These are phyloP conservation scores for Dolomedes plantarius DNA, from an alignment of 2,888 invertebrate genomes.

Conservation along the genomic window DNA sequence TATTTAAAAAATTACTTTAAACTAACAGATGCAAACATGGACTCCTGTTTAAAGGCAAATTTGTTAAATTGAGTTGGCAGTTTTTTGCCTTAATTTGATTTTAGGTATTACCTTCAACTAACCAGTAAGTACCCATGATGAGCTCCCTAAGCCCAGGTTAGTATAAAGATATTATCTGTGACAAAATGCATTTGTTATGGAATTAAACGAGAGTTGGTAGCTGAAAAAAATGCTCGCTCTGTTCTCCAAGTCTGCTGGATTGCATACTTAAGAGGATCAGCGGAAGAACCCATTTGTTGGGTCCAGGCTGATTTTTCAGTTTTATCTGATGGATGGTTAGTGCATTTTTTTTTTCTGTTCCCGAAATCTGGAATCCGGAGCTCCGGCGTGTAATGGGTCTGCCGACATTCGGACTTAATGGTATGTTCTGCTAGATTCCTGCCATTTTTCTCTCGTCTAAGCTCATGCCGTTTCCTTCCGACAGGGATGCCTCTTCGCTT, in stretches of 20 bases:
- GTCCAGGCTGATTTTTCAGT: neutral
- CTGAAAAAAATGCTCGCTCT: neutral
- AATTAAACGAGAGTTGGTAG: neutral
- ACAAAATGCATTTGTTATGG: neutral
- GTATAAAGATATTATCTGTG: neutral
- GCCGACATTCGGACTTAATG: slow-evolving; percentile 29
- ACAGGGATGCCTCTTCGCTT: slow-evolving; percentile 60
- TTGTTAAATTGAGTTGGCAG: no score
- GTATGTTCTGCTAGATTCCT: slow-evolving; percentile 36
- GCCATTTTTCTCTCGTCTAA: slow-evolving; percentile 51
- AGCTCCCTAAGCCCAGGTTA: neutral
- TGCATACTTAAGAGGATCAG: neutral
- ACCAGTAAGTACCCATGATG: neutral
- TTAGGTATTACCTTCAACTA: no score
- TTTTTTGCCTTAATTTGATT: no score
- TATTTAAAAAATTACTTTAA: no score
- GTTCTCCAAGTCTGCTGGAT: neutral
- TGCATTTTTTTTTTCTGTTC: neutral
- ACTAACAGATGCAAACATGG: no score
- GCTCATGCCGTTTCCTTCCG: slow-evolving; percentile 69
- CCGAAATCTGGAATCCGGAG: slow-evolving; percentile 14
- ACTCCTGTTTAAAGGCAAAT: no score
- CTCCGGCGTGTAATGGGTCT: neutral
- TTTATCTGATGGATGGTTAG: slow-evolving; percentile 14
- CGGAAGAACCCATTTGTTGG: slow-evolving; percentile 11